Conservation (phyloP, 1,140 invertebrate species). For the Harpegnathos saltator region DNA sequence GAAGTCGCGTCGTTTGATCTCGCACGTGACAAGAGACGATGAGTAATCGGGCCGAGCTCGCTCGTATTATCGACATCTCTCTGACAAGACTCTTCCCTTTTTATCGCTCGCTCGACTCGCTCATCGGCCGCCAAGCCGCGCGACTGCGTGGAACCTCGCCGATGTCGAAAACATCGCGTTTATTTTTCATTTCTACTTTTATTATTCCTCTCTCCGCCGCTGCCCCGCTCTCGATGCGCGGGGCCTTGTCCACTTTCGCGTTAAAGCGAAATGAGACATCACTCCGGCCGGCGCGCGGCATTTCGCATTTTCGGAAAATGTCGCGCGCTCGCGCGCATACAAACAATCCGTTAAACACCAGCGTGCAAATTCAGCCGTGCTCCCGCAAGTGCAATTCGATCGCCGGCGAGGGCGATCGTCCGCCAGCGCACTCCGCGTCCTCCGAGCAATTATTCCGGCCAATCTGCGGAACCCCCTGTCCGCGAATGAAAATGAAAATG, state of each 20-base stretch:
- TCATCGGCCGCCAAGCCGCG: background rate
- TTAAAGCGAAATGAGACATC: constrained; percentile 16
- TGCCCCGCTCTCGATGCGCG: background rate
- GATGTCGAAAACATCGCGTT: constrained; percentile 31
- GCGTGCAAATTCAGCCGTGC: constrained; percentile 30
- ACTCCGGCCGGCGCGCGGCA: too few relatives aligned
- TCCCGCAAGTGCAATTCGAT: constrained; percentile 38
- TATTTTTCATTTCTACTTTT: constrained; percentile 8
- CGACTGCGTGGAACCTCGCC: background rate
- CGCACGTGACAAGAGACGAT: constrained; percentile 22
- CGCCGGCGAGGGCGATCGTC: constrained; percentile 7
- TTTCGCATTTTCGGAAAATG: background rate
- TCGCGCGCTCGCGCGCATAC: background rate
- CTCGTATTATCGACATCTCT: constrained; percentile 28
- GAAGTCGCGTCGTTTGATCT: constrained; percentile 41
- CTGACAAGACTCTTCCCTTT: constrained; percentile 38
- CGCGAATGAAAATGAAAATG: constrained; percentile 35
- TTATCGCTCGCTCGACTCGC: constrained; percentile 9
- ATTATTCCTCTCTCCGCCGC: too few relatives aligned
- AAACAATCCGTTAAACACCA: constrained; percentile 31
- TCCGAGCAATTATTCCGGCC: constrained; percentile 39
- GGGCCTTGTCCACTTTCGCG: background rate
- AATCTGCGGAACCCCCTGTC: constrained; percentile 33
- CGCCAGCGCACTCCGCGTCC: background rate
- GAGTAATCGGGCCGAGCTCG: constrained; percentile 13